phyloP scores from a whole-genome alignment of 2,797 vertebrate species.

The Sternotherus odoratus region DNA sequence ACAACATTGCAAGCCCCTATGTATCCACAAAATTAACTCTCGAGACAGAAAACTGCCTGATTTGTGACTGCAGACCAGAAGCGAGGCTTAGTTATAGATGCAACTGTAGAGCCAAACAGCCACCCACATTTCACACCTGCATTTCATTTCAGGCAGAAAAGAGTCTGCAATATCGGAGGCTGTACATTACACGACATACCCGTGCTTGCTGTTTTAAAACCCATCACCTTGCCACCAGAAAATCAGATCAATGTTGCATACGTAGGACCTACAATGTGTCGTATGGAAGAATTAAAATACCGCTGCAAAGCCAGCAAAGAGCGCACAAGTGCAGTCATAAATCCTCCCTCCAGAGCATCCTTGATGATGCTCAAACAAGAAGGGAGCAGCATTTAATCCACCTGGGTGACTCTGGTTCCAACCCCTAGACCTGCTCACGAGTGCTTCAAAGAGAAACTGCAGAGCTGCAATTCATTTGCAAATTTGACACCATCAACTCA shows the following conservation, averaged over 20 bases:
- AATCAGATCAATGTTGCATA: not conserved
- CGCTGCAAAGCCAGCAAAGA: too few relatives aligned
- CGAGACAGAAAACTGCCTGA: not conserved
- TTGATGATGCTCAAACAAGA: not conserved
- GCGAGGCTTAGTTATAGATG: not conserved
- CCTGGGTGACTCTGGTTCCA: not conserved
- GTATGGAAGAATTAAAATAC: not conserved
- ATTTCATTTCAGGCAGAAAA: not conserved
- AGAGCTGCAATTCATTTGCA: too few relatives aligned
- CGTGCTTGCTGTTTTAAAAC: not conserved
- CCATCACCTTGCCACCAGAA: not conserved
- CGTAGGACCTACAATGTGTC: not conserved
- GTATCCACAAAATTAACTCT: not conserved
- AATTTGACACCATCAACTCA: too few relatives aligned
- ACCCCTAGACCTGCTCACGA: too few relatives aligned
- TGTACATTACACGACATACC: not conserved
- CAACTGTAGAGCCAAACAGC: not conserved
- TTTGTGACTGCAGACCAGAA: not conserved
- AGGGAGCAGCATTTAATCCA: not conserved
- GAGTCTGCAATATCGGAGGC: not conserved
- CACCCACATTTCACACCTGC: not conserved
- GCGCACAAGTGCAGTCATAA: too few relatives aligned
- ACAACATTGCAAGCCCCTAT: not conserved
- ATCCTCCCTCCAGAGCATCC: too few relatives aligned
- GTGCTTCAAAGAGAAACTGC: too few relatives aligned